A percentile compares a stretch with the other conserved stretches of the same genome.
Conservation (phyloP, 1,140 invertebrate genomes). For the Hirudo medicinalis region DNA sequence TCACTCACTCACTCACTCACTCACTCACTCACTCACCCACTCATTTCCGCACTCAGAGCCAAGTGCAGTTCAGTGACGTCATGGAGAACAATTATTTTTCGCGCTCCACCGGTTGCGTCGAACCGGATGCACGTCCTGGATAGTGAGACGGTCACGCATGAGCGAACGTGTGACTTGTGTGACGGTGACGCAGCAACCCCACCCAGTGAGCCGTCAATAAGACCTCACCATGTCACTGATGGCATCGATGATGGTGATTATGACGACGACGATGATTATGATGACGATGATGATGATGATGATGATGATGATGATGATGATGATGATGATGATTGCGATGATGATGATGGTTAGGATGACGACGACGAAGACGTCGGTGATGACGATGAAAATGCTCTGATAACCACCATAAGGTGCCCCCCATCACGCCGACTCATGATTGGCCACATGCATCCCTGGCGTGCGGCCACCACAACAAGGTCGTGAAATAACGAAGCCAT, state of each 20-base stretch:
- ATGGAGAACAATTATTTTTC: too few species aligned
- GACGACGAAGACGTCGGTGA: not conserved
- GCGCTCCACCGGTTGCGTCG: too few species aligned
- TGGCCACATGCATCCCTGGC: too few species aligned
- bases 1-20: constrained; percentile 17
- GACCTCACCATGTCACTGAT: not conserved
- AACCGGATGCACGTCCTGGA: too few species aligned
- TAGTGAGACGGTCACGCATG: too few species aligned
- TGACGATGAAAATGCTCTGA: not conserved
- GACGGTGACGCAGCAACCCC: too few species aligned
- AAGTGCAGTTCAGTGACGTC: not conserved
- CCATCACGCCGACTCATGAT: too few species aligned
- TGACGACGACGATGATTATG: not conserved
- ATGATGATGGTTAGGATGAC: not conserved
- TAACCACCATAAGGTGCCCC: too few species aligned
- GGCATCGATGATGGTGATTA: not conserved
- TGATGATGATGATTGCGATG: not conserved
- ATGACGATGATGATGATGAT: not conserved
- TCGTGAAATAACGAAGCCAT: too few species aligned
- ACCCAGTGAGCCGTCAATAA: too few species aligned
- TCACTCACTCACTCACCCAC: constrained; percentile 17
- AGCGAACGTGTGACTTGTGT: too few species aligned
- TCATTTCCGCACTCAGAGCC: not conserved
- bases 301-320: constrained; percentile 4
- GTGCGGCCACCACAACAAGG: too few species aligned